These are phyloP conservation scores for Henricia sp. DNA, from an alignment of 53 echinoderm and acorn worm genomes.

Conservation along the genomic window DNA sequence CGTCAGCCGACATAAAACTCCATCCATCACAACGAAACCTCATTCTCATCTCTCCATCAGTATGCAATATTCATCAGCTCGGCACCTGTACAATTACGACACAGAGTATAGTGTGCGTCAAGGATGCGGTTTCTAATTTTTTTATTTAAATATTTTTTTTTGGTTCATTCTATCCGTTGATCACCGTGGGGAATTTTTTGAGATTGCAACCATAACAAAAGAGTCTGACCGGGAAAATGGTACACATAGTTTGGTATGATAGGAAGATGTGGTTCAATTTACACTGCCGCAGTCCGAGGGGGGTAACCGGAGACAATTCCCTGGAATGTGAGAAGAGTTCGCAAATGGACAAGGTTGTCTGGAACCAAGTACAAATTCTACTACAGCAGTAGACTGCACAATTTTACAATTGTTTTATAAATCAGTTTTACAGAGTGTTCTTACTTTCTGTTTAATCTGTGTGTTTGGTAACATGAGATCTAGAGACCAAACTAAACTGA, in stretches of 20 bases:
- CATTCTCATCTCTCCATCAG: neutral
- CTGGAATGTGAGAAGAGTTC: neutral
- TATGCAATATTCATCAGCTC: neutral
- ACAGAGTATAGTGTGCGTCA: neutral
- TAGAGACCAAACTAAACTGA: too few relatives aligned
- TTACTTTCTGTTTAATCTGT: too few relatives aligned
- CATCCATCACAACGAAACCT: neutral
- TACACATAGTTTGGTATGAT: too few relatives aligned
- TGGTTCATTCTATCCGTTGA: conserved; percentile 37
- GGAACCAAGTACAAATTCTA: too few relatives aligned
- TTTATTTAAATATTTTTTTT: too few relatives aligned
- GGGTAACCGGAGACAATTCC: conserved; percentile 4
- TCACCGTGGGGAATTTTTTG: neutral
- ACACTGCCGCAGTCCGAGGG: neutral
- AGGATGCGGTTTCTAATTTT: conserved; percentile 26
- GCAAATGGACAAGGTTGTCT: neutral
- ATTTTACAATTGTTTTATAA: too few relatives aligned
- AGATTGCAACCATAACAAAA: conserved; percentile 15
- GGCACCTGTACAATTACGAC: neutral
- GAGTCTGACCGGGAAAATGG: neutral
- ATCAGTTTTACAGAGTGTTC: too few relatives aligned
- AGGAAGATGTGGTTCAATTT: conserved; percentile 17
- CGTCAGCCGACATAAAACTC: neutral
- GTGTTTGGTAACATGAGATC: too few relatives aligned
- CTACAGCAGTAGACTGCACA: too few relatives aligned